Base-by-base conservation (phyloP, 2,113 vertebrate genomes). In the Ornithorhynchus anatinus region DNA sequence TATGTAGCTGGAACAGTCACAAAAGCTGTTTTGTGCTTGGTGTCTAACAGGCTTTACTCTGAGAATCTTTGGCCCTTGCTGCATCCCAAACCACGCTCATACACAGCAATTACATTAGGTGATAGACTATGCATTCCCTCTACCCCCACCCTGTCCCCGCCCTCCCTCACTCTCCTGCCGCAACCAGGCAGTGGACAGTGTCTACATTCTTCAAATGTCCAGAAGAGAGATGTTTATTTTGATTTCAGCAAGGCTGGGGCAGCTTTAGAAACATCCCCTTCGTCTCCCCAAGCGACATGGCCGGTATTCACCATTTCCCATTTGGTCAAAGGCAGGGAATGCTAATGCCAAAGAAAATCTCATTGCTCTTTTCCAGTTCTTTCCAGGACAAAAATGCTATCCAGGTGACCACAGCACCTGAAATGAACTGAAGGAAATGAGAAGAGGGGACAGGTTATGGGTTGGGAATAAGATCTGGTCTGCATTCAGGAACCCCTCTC, bases 31-130 rank as follows among this genome's bases (percentile, higher is more conserved):
- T 48, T 78, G 69, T 83, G 66, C 36, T 72, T 85, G 37, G 29
- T 79, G 35, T 77, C 63, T 79, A 84, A 85, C 36, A 80, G 57
- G 69, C 63, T 90, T 89, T 84, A 59, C 71, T 83, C 80, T 86
- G 86, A 85, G 83, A 90, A 78, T 70, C 81, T 79, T 72, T 54
- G 38, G 52, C 61, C 22, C 57, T 56, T 39, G 50, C n/a, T 43
- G 12, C 59, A 57, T 65, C 80, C 77, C 77, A 78, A 74, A 53
- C 69, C 71, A 68, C 42, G 57, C 32, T 79, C 71, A 58, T 11
- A 8, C 31, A 57, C 48, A 75, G 74, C 57, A 79, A 63, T 59
- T 84, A 32, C 10, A 27, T 71, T 61, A 81, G 59, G 53, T 79
- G 76, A 79, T 77, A 84, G 77, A 79, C 27, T 82, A 40, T 31